Conservation (phyloP, 2,797 vertebrate species). For the Naso thynnoides region DNA sequence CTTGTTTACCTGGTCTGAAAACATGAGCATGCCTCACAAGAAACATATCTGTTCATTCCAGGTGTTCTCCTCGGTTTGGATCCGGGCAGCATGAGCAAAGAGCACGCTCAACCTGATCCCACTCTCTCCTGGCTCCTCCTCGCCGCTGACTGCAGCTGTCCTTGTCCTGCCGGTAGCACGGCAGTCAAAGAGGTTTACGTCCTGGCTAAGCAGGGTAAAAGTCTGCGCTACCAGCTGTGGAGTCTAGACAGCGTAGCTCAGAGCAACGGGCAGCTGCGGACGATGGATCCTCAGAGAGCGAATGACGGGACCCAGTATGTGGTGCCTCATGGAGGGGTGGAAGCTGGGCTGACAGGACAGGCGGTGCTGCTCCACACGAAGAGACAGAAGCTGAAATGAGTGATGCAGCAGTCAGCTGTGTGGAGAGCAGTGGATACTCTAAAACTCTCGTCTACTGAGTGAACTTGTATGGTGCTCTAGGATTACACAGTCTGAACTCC, state of each 20-base stretch:
- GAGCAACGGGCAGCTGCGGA: slow-evolving; percentile 89
- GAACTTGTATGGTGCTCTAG: neutral
- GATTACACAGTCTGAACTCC: neutral
- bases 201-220: slow-evolving; percentile 94
- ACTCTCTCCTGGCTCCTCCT: slow-evolving; percentile 71
- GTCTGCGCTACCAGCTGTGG: slow-evolving; percentile 92
- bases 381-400: slow-evolving; percentile 28
- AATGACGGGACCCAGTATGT: slow-evolving; percentile 86
- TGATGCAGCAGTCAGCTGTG: neutral
- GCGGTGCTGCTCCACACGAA: slow-evolving; percentile 84
- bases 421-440: neutral
- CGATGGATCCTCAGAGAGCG: slow-evolving; percentile 87
- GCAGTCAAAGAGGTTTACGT: slow-evolving; percentile 79
- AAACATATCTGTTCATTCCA: slow-evolving; percentile 49
- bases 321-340: slow-evolving; percentile 87
- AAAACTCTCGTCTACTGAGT: neutral
- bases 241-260: slow-evolving; percentile 78
- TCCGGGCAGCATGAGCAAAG: slow-evolving; percentile 43
- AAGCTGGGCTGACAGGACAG: slow-evolving; percentile 88
- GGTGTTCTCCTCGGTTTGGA: slow-evolving; percentile 87
- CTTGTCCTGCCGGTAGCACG: slow-evolving; percentile 37
- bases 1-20: neutral
- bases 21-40: neutral
- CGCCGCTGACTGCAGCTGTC: slow-evolving; percentile 10
- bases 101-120: slow-evolving; percentile 73